Conservation (phyloP, 2,888 invertebrate genomes). For the Hirtodrosophila trivittata region DNA sequence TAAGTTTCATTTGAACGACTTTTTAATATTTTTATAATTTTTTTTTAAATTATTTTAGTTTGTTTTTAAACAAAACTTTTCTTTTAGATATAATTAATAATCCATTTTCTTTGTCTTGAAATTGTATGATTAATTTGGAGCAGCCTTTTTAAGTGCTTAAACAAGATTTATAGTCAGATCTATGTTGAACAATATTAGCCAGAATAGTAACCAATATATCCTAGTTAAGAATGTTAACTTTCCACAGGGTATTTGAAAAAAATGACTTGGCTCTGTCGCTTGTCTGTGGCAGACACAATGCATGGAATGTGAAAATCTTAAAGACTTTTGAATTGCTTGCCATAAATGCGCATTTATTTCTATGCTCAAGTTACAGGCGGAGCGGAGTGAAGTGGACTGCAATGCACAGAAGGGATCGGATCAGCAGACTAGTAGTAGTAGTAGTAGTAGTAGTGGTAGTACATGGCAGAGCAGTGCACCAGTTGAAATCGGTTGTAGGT, state of each 20-base stretch:
- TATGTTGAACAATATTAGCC: too few relatives aligned
- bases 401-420: conserved; percentile 36
- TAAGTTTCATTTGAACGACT: too few relatives aligned
- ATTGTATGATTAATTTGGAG: too few relatives aligned
- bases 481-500: conserved; percentile 40
- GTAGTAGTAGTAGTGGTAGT: not conserved
- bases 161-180: too few relatives aligned
- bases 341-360: conserved; percentile 80
- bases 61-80: too few relatives aligned
- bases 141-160: too few relatives aligned
- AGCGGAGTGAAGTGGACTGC: conserved; percentile 18
- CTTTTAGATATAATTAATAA: too few relatives aligned
- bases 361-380: conserved; percentile 70
- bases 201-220: not conserved
- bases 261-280: conserved; percentile 58
- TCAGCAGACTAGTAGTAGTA: conserved; percentile 20
- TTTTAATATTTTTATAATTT: too few relatives aligned
- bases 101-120: too few relatives aligned
- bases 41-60: too few relatives aligned
- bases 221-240: not conserved
- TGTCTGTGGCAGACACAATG: conserved; percentile 70
- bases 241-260: conserved; percentile 57
- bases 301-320: conserved; percentile 78
- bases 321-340: conserved; percentile 79
- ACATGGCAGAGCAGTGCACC: not conserved